Evolutionary conservation across 2,888 invertebrate species (phyloP).

Genomic region (Drosophila flavopinicola): DNA sequence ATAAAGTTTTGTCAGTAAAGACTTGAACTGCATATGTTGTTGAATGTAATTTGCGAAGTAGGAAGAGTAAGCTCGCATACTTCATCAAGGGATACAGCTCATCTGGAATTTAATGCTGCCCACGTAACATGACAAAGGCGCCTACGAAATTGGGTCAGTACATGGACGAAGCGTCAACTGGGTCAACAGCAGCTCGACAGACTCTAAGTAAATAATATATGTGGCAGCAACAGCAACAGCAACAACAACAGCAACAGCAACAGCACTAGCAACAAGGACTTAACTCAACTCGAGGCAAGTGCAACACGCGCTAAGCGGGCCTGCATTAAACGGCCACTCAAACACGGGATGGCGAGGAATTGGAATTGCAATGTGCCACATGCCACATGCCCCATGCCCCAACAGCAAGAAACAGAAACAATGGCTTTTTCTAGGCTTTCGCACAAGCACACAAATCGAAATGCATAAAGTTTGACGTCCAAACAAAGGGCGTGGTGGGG

Average conservation of each 20-base stretch:
- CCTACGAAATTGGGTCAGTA: conserved; percentile 47
- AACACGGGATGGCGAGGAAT: conserved; percentile 31
- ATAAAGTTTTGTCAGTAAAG: too few species aligned
- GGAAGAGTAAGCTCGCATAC: too few species aligned
- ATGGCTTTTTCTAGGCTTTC: conserved; percentile 7
- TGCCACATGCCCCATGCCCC: conserved; percentile 43
- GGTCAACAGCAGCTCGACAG: conserved; percentile 61
- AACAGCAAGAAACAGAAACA: conserved; percentile 37
- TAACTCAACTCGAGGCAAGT: conserved; percentile 55
- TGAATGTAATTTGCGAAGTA: too few species aligned
- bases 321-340: conserved; percentile 71
- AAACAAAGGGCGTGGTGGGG: conserved; percentile 10
- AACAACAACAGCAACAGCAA: conserved; percentile 12
- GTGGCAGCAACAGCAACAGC: conserved; percentile 46
- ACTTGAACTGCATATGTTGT: too few species aligned
- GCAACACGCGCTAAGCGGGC: conserved; percentile 69
- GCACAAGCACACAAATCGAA: conserved; percentile 33
- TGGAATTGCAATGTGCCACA: too few species aligned
- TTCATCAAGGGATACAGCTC: too few species aligned
- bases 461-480: conserved; percentile 47
- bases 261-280: too few species aligned
- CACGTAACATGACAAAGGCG: conserved; percentile 7
- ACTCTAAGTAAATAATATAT: conserved; percentile 71
- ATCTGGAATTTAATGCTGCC: conserved; percentile 25
- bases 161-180: conserved; percentile 60